Conservation (phyloP, 2,113 vertebrate genomes). For the Oxyruncus cristatus region DNA sequence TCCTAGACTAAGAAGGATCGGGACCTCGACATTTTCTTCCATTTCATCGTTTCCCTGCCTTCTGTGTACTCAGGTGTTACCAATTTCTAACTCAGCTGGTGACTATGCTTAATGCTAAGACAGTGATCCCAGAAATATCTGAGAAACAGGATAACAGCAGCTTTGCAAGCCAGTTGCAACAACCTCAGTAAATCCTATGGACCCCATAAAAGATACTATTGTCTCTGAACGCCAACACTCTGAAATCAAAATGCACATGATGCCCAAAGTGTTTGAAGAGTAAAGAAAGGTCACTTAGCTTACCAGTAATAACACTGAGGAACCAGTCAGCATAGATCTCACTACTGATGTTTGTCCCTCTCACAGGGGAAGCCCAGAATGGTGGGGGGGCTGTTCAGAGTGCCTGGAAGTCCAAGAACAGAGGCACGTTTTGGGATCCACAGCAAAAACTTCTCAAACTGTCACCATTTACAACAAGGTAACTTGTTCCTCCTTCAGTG, state of each 20-base stretch:
- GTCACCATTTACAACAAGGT: not conserved
- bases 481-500: not conserved
- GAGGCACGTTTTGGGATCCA: not conserved
- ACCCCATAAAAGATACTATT: not conserved
- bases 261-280: not conserved
- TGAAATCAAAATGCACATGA: not conserved
- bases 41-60: not conserved
- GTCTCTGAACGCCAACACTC: not conserved
- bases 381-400: too few species aligned
- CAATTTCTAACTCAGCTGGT: conserved; percentile 9
- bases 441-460: not conserved
- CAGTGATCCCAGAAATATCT: not conserved
- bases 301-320: not conserved
- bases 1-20: not conserved
- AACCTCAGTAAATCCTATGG: not conserved
- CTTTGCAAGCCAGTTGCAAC: conserved; percentile 2
- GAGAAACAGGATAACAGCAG: not conserved
- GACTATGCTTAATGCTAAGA: not conserved
- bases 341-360: not conserved
- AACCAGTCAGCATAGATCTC: not conserved
- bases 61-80: conserved; percentile 29
- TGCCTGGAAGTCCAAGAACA: not conserved
- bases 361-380: not conserved
- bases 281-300: not conserved
- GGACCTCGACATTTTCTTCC: not conserved